These are phyloP conservation scores for Euphydryas editha DNA, from an alignment of 2,888 invertebrate species.

Conservation along the genomic window DNA sequence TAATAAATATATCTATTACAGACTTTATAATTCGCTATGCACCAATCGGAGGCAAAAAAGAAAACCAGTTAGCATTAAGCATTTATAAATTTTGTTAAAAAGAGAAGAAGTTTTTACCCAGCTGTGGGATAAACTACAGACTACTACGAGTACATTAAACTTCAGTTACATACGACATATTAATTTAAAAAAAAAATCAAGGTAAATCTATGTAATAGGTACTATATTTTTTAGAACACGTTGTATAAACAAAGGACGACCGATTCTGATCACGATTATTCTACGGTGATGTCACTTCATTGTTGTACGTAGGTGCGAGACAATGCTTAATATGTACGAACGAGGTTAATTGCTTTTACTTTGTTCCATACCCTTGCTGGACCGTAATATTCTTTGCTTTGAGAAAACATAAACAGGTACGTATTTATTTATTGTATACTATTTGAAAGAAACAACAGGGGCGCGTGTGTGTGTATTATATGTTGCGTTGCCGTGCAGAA, in stretches of 20 bases:
- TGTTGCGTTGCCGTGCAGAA: no score
- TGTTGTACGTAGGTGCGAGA: constrained; percentile 42
- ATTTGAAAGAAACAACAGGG: no score
- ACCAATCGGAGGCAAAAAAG: no score
- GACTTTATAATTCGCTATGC: no score
- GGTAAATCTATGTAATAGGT: background rate
- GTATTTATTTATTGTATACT: background rate
- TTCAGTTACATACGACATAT: background rate
- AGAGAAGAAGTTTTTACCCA: no score
- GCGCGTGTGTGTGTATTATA: no score
- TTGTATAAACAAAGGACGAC: constrained; percentile 39
- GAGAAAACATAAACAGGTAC: background rate
- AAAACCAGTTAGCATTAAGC: no score
- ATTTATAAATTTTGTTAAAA: no score
- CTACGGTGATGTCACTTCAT: constrained; percentile 48
- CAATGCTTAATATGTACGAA: constrained; percentile 39
- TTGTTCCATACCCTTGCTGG: constrained; percentile 23
- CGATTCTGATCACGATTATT: constrained; percentile 46
- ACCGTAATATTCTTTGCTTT: constrained; percentile 13
- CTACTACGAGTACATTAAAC: no score
- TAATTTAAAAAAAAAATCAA: background rate
- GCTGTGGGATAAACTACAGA: no score
- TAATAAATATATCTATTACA: no score
- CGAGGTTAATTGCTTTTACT: constrained; percentile 37
- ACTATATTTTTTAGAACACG: constrained; percentile 5